Base-by-base conservation (phyloP, 2,113 vertebrate species). In the Pollachius pollachius region DNA sequence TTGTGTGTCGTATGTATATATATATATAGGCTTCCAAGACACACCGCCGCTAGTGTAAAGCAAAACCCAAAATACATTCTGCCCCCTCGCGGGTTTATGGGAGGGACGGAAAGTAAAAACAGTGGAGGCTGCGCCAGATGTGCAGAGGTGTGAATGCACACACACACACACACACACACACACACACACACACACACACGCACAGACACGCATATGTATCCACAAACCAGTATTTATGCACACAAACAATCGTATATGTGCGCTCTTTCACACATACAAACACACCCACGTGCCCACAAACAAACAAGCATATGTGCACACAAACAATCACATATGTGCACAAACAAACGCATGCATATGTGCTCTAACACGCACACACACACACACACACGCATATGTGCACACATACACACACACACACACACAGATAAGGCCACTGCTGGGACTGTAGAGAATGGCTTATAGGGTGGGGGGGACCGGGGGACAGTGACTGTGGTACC, bases 381-480 rank as follows among this genome's bases (percentile, higher is more conserved):
- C 34, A 37, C 34, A 37, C 34, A 37, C 34, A 37, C 16, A 37
- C 5, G 1, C 30, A 64, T 48, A 16, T 61, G 62, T 21, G 62
- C 23, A 52, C 25, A 21, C 18, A 37, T 7, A 37, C 30, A 34
- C 64, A 70, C 65, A 62, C 58, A 62, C 66, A 57, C 57, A 25
- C 57, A 63, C 70, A 71, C 48, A 88, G 78, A 90, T 85, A 84
- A 88, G 82, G 70, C 79, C 9, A 71, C 79, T 81, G 81, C 85
- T 82, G 82, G 84, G 84, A 80, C 76, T 74, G 69, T 74, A 80
- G 84, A 87, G 89, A 92, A 90, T 87, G 80, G 83, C 84, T 87
- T 90, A n/a, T n/a, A n/a, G n/a, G n/a, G n/a, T 82, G 84, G 81
- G 84, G 82, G 85, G 82, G 69, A 85, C 81, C 84, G 80, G 81